Base-by-base conservation (phyloP, 2,113 vertebrate species). In the Neoarius graeffei region DNA sequence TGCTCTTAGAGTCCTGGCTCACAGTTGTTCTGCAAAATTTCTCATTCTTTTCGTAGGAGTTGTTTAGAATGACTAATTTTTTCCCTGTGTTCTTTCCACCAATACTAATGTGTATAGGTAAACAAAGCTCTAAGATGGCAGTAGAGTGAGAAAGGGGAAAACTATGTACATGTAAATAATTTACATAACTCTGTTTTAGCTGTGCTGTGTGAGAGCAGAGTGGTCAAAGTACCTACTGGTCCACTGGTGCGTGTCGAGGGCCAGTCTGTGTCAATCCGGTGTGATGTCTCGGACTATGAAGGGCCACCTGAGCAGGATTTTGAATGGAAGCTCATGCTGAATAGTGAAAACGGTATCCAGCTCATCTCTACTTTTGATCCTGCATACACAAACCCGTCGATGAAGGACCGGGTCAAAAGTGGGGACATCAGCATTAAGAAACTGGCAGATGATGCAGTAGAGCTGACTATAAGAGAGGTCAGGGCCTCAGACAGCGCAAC, bases 261-360 rank as follows among this genome's bases (percentile, higher is more conserved):
- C 52, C 97, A 97, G 0, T 94, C 96, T 3, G 95, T 97, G 85
- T 95, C 94, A 84, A 96, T 99, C 85, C 95, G 94, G 35, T 99
- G 98, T 93, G 95, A 95, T 0, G 98, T 99, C 42, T 96, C 85
- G 0, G 95, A 98, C 0, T 99, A 99, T 0, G 94, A 96, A 0
- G 98, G 98, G 19, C 98, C 97, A 48, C 93, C 93, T 0, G 98
- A 99, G 42, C 98, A 99, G 93, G 98, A 97, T 91, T 97, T 97
- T 87, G 97, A 97, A 52, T 97, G 97, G 97, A 93, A 89, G 30
- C 13, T 87, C 76, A 93, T 97, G 0, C n/a, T 88, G 1, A 69
- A 30, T 7, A 86, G 15, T 3, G 77, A 83, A 27, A 23, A 83
- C 79, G 90, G 88, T 0, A 2, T 96, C 89, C 86, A 87, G 83